Conservation (phyloP, 2,113 vertebrate genomes). For the Girardinichthys multiradiatus region DNA sequence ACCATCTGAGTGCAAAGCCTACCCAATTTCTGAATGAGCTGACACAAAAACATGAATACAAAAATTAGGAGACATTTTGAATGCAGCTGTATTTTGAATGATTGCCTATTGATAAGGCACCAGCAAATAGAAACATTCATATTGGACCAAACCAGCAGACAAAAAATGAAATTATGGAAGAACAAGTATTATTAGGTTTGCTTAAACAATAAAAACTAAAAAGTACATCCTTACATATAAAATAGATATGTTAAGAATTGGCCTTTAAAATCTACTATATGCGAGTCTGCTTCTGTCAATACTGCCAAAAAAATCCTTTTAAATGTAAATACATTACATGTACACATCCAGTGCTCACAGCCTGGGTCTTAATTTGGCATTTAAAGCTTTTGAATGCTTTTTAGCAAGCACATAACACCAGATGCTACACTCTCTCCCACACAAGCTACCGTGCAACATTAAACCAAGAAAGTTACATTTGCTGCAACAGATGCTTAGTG, state of each 20-base stretch:
- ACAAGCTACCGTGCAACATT: slow-evolving; percentile 37
- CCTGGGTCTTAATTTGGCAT: slow-evolving; percentile 46
- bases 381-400: slow-evolving; percentile 57
- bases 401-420: slow-evolving; percentile 60
- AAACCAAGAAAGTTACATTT: slow-evolving; percentile 40
- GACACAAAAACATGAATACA: slow-evolving; percentile 17
- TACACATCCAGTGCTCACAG: slow-evolving; percentile 23
- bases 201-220: no score
- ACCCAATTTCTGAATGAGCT: slow-evolving; percentile 24
- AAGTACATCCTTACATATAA: no score
- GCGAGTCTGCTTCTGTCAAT: slow-evolving; percentile 23
- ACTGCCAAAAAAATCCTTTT: slow-evolving; percentile 21
- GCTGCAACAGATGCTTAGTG: slow-evolving; percentile 59
- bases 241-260: slow-evolving; percentile 2
- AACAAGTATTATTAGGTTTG: no score
- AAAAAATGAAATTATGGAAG: not conserved
- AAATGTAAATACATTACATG: slow-evolving; percentile 20
- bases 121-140: slow-evolving; percentile 14
- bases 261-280: slow-evolving; percentile 9
- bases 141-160: slow-evolving; percentile 15
- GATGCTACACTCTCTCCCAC: slow-evolving; percentile 68
- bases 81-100: slow-evolving; percentile 22
- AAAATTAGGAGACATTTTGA: slow-evolving; percentile 14
- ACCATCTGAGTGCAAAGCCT: slow-evolving; percentile 5
- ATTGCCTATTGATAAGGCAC: slow-evolving; percentile 13